phyloP scores from a whole-genome alignment of 1,140 invertebrate genomes.

The Oscheius sp. region DNA sequence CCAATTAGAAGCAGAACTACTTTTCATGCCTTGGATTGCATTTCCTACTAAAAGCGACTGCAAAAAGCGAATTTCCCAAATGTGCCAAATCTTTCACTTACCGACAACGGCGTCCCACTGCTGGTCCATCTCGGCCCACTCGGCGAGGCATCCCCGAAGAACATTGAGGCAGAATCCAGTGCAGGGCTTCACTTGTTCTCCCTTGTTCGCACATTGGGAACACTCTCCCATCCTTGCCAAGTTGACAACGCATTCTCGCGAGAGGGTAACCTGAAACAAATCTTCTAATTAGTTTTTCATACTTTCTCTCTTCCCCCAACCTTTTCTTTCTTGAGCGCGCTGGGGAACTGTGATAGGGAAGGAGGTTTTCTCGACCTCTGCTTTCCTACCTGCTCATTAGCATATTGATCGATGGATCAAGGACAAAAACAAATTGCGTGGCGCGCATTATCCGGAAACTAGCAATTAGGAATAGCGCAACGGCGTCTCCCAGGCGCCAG shows the following conservation, averaged over 20 bases:
- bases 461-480: background rate
- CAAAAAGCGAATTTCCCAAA: too few relatives aligned
- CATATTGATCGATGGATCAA: constrained; percentile 1
- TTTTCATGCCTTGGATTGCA: too few relatives aligned
- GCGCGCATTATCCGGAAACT: background rate
- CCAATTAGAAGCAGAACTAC: too few relatives aligned
- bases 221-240: background rate
- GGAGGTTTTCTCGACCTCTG: background rate
- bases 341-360: too few relatives aligned
- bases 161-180: background rate
- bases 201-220: background rate
- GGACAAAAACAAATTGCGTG: constrained; percentile 6
- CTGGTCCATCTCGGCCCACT: constrained; percentile 1
- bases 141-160: background rate
- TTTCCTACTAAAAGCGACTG: too few relatives aligned
- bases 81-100: background rate
- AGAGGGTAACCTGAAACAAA: background rate
- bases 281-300: background rate
- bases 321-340: too few relatives aligned
- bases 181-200: background rate
- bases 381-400: background rate
- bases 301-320: background rate
- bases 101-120: background rate
- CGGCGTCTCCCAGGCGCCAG: background rate
- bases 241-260: background rate